Evolutionary conservation across 2,888 invertebrate genomes (phyloP).

Genomic region (Scaptomyza caliginosa): DNA sequence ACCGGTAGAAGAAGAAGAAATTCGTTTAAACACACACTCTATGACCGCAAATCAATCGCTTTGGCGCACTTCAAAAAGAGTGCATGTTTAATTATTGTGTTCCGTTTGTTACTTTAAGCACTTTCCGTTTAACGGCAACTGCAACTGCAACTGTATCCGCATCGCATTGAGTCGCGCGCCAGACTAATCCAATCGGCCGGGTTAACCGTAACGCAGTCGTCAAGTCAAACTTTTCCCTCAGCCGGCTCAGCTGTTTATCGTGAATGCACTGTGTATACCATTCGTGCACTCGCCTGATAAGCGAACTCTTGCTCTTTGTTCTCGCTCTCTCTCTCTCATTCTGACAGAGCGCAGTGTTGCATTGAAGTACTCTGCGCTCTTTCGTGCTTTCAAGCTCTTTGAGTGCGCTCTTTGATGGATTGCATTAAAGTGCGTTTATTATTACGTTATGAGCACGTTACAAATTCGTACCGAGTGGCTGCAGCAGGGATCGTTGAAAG

Average conservation of each 20-base stretch:
- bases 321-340: background rate
- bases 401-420: constrained; percentile 26
- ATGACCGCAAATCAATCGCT: constrained; percentile 7
- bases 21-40: background rate
- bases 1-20: constrained; percentile 9
- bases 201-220: constrained; percentile 24
- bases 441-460: constrained; percentile 61
- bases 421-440: constrained; percentile 51
- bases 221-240: constrained; percentile 28
- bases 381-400: background rate
- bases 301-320: background rate
- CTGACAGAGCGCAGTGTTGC: constrained; percentile 40
- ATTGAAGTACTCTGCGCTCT: constrained; percentile 8
- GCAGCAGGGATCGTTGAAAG: background rate
- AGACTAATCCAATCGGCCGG: constrained; percentile 60
- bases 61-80: background rate
- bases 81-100: constrained; percentile 2
- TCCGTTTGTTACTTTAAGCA: constrained; percentile 5
- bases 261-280: constrained; percentile 16
- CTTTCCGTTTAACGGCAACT: constrained; percentile 23
- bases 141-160: constrained; percentile 43
- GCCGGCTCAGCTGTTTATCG: constrained; percentile 49
- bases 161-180: constrained; percentile 66
- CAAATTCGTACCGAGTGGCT: constrained; percentile 21
- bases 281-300: background rate